Percentiles rank a stretch among this genome's conserved stretches.
phyloP scores from a whole-genome alignment of 2,797 vertebrate species.

The Trachops cirrhosus region DNA sequence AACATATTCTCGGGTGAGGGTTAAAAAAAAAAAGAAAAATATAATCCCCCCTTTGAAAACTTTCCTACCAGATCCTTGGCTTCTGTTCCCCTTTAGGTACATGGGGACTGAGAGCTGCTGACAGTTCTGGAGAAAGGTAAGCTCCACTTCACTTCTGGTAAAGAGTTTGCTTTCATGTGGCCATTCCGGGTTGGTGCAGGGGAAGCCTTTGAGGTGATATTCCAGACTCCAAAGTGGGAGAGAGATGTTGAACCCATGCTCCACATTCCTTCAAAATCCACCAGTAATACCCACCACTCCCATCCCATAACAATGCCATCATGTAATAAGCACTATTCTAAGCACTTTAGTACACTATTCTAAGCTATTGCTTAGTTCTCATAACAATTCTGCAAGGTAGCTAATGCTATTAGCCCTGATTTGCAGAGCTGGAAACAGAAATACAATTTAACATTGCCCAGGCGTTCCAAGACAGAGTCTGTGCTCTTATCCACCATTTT shows the following conservation, averaged over 20 bases:
- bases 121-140: background rate
- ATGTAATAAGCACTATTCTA: background rate
- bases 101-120: background rate
- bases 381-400: background rate
- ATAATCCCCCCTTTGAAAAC: background rate
- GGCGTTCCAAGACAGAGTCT: background rate
- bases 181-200: background rate
- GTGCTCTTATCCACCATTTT: background rate
- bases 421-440: constrained; percentile 1
- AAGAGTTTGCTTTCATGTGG: background rate
- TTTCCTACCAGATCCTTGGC: background rate
- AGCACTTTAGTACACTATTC: background rate
- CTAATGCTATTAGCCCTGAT: background rate
- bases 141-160: background rate
- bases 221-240: background rate
- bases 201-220: background rate
- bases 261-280: background rate
- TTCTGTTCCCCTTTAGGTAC: background rate
- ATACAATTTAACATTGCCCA: background rate
- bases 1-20: background rate
- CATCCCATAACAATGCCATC: background rate
- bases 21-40: background rate
- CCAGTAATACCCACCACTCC: background rate
- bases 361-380: background rate
- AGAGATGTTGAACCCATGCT: background rate